Conservation (phyloP, 2,113 vertebrate genomes). For the Channa maculata region DNA sequence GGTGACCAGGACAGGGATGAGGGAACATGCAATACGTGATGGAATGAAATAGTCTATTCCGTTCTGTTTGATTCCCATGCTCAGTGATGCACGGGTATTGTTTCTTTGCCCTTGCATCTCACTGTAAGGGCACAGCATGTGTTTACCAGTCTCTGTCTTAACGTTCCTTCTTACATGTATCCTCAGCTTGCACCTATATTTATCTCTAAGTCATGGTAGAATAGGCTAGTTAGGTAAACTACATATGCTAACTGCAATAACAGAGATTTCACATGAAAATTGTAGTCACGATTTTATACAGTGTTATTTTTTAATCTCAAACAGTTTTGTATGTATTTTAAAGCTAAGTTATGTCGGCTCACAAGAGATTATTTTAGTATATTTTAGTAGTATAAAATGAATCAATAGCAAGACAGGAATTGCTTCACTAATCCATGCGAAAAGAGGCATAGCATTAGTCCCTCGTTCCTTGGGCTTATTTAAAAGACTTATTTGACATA, state of each 20-base stretch:
- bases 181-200: constrained; percentile 54
- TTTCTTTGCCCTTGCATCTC: constrained; percentile 40
- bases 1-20: constrained; percentile 38
- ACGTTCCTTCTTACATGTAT: constrained; percentile 14
- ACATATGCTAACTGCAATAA: constrained; percentile 39
- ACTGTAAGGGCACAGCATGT: too few relatives aligned
- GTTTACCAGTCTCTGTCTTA: too few relatives aligned
- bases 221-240: too few relatives aligned
- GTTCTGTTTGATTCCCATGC: constrained; percentile 8
- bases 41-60: constrained; percentile 14
- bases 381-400: too few relatives aligned
- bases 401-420: too few relatives aligned
- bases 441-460: too few relatives aligned
- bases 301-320: not conserved
- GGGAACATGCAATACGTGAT: constrained; percentile 12
- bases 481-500: too few relatives aligned
- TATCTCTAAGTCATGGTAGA: constrained; percentile 47
- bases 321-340: not conserved
- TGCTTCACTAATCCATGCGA: too few relatives aligned
- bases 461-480: too few relatives aligned
- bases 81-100: constrained; percentile 21
- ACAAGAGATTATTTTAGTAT: too few relatives aligned
- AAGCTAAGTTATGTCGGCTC: not conserved
- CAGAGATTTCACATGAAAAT: constrained; percentile 17
- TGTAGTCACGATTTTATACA: constrained; percentile 8